A percentile compares a stretch with the other conserved stretches of the same genome.
Conservation (phyloP, 2,113 vertebrate species). For the Scartelaos histophorus region DNA sequence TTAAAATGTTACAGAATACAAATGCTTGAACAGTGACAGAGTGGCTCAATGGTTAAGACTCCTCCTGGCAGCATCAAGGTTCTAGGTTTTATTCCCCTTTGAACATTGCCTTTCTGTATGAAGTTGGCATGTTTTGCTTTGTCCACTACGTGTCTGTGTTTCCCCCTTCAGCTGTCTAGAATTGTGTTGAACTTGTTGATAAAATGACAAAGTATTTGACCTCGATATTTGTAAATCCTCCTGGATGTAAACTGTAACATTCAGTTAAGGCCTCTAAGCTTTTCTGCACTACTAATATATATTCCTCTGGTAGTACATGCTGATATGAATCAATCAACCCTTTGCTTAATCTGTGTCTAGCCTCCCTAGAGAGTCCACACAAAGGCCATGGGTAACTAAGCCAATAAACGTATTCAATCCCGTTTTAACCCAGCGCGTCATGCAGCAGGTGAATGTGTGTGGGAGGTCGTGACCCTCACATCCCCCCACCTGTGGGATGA, state of each 20-base stretch:
- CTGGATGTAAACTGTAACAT: neutral
- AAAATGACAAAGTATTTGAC: no score
- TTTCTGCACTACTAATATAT: neutral
- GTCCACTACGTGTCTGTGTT: no score
- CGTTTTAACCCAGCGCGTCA: slow-evolving; percentile 59
- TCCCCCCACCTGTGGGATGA: slow-evolving; percentile 78
- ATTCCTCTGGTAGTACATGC: slow-evolving; percentile 21
- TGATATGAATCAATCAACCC: slow-evolving; percentile 57
- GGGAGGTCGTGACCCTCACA: slow-evolving; percentile 82
- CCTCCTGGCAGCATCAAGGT: neutral
- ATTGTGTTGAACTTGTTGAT: no score
- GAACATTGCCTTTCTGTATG: neutral
- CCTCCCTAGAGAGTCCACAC: slow-evolving; percentile 50
- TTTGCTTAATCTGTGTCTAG: slow-evolving; percentile 66
- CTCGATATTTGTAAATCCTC: no score
- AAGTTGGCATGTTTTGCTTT: neutral
- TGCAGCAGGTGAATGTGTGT: slow-evolving; percentile 77
- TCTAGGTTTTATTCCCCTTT: neutral
- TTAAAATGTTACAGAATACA: neutral
- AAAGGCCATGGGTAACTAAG: slow-evolving; percentile 47
- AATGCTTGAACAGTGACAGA: neutral
- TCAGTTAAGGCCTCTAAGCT: neutral
- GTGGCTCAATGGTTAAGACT: neutral
- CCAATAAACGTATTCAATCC: slow-evolving; percentile 64
- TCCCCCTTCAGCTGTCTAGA: no score